Evolutionary conservation across 2,113 vertebrate genomes (phyloP).

Genomic region (Apodemus sylvaticus): DNA sequence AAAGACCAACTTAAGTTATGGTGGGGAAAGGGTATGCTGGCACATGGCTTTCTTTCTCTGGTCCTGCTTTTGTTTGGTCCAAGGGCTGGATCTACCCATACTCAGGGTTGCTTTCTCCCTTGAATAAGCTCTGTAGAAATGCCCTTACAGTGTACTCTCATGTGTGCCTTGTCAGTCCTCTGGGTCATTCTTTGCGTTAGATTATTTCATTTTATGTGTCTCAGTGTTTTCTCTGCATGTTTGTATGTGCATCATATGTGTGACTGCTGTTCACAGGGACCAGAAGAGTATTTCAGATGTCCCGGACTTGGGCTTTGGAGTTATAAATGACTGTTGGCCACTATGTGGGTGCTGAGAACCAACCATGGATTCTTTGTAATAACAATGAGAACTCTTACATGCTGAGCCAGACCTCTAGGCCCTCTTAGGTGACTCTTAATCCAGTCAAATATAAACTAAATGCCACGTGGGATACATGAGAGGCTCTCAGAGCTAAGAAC

Average conservation of each 20-base stretch:
- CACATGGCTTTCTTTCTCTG: too few relatives aligned
- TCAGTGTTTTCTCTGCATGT: background rate
- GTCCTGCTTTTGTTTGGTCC: background rate
- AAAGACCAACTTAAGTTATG: background rate
- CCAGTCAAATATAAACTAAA: background rate
- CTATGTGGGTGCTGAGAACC: background rate
- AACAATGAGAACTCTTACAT: background rate
- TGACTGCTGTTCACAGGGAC: background rate
- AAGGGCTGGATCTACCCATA: background rate
- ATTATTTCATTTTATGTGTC: background rate
- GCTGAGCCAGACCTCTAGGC: too few relatives aligned
- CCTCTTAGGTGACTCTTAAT: background rate
- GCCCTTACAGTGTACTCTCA: background rate
- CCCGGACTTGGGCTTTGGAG: background rate
- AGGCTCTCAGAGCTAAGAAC: background rate
- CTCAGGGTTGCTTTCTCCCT: background rate
- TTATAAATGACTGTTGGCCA: background rate
- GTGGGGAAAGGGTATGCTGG: background rate
- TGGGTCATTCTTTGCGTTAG: background rate
- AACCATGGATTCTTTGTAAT: background rate
- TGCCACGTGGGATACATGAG: background rate
- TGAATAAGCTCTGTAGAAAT: background rate
- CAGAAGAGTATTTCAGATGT: background rate
- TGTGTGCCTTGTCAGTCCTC: background rate
- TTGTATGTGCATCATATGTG: background rate